Evolutionary conservation across 2,888 invertebrate genomes (phyloP), one percentile per base, ranked within the genome.

Genomic region (Anoplius nigerrimus): DNA sequence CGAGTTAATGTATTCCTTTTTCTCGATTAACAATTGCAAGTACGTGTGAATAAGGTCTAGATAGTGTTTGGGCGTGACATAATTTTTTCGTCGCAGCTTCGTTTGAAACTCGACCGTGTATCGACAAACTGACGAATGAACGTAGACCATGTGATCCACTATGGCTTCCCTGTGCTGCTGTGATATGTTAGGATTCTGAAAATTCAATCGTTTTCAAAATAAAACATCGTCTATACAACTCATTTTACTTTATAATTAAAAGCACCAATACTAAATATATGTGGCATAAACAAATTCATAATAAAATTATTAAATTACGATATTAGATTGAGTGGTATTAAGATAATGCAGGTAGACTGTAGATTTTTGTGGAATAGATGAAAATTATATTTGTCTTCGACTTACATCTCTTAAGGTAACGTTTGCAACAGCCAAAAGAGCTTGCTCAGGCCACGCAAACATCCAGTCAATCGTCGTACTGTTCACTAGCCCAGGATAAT

Each of bases 391-490:
- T 42, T 42, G 42, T 13, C 6, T 53, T 48, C 80, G 84, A 90
- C 92, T 89, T 90, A 95, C 93, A 77, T 97, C 94, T 79, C 94
- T 92, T 0, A 98, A 90, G 83, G 94, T 96, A 0, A 95, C 94
- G 65, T 94, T 94, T 0, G 97, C 97, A 0, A 98, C 97, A 0
- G 97, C 96, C 62, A 94, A 90, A 56, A 98, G 87, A 0, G 98
- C 98, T 87, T 97, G 96, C 75, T 94, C 92, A 0, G 98, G 97
- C 98, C 98, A 98, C 0, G 97, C 94, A 88, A 95, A 97, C 86
- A 97, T 93, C 97, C 97, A 98, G 88, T 98, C 97, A 74, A 98
- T 97, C 46, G 95, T 95, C 0, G 97, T 95, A 85, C 96, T 96
- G 85, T 97, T 97, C 46, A 98, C 96, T 55, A 98, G 90, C 0